Percentiles rank a stretch among this genome's conserved stretches.
phyloP scores from a whole-genome alignment of 2,113 vertebrate species.

The Bubo bubo region DNA sequence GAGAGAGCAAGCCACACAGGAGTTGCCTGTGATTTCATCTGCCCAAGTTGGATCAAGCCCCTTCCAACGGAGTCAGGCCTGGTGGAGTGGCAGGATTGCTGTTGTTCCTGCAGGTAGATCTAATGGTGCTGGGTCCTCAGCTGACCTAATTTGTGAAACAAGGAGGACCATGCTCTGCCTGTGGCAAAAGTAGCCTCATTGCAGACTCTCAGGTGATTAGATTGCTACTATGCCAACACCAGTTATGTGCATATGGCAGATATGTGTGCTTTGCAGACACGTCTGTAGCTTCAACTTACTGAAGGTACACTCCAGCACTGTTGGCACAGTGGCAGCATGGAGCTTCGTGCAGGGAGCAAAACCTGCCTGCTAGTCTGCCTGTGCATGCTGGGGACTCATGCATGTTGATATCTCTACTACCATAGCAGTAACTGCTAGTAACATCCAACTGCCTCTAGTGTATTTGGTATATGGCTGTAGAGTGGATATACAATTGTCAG shows the following conservation, averaged over 20 bases:
- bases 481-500: accelerated
- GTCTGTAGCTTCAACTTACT: neutral
- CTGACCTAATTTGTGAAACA: neutral
- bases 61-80: neutral
- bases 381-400: neutral
- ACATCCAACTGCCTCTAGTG: accelerated
- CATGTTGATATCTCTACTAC: neutral
- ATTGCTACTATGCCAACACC: neutral
- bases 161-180: neutral
- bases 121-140: neutral
- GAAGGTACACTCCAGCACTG: neutral
- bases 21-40: neutral
- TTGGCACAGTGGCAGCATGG: accelerated
- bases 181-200: neutral
- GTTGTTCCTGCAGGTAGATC: neutral
- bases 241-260: neutral
- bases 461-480: accelerated
- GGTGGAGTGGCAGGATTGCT: accelerated
- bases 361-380: neutral
- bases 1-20: neutral
- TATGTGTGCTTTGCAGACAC: neutral
- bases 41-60: neutral
- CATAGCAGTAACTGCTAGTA: neutral
- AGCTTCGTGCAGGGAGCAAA: neutral
- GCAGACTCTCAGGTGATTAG: neutral